A percentile compares a stretch with the other conserved stretches of the same genome.
These are phyloP conservation scores for Calliopum simillimum DNA, from an alignment of 2,888 invertebrate genomes.

Conservation along the genomic window DNA sequence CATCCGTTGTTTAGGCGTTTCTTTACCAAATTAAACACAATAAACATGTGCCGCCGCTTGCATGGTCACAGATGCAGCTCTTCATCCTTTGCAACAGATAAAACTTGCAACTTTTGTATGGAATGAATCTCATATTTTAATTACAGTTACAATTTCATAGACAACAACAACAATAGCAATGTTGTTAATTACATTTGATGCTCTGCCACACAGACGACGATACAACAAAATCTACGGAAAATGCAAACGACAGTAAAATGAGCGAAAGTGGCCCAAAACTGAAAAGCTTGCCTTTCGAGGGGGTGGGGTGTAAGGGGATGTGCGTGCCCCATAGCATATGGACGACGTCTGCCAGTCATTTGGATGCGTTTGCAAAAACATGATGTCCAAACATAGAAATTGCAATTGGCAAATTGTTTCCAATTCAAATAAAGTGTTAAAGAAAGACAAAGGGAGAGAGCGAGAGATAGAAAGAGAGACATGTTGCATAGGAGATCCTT, in stretches of 20 bases:
- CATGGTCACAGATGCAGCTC: not conserved
- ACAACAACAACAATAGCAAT: constrained; percentile 28
- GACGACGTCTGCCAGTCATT: not conserved
- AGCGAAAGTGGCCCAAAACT: constrained; percentile 23
- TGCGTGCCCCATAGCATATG: not conserved
- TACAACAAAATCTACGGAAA: not conserved
- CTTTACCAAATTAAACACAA: not conserved
- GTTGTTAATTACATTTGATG: constrained; percentile 36
- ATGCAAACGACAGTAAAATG: constrained; percentile 18
- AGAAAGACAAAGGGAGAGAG: not conserved
- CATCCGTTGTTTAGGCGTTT: constrained; percentile 22
- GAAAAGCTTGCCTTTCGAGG: not conserved
- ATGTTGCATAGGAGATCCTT: not conserved
- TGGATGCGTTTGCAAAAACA: constrained; percentile 4
- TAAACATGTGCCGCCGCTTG: constrained; percentile 5
- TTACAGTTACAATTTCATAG: constrained; percentile 35
- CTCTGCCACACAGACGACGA: constrained; percentile 13
- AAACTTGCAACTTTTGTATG: not conserved
- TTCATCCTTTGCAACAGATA: too few species aligned
- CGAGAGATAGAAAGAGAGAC: not conserved
- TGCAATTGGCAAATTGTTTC: constrained; percentile 27
- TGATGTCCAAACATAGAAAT: constrained; percentile 7
- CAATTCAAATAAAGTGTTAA: too few species aligned
- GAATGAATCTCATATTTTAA: constrained; percentile 35
- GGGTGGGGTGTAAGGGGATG: too few species aligned